Base-by-base conservation (phyloP, 1,140 invertebrate species). In the Penaeus vannamei region DNA sequence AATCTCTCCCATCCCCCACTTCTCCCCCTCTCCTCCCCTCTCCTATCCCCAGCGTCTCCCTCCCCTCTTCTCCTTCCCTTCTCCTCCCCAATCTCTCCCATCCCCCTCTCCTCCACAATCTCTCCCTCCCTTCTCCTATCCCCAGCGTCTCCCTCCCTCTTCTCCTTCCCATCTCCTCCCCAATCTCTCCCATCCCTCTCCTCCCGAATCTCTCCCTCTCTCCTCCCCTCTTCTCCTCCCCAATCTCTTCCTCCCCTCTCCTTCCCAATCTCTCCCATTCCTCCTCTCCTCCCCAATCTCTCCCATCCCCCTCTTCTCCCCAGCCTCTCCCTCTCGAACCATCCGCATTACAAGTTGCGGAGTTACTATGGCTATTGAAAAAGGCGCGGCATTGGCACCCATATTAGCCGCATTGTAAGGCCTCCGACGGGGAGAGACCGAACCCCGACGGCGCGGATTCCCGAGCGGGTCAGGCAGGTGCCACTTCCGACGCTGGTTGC, bases 91-190 rank as follows among this genome's bases (percentile, higher is more conserved):
- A 22, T 12, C 23, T 19, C n/a, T 1, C 59, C 42, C 23, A 32
- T 59, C 42, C 59, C 80, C 14, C 80, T n/a, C 80, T 60, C 81
- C n/a, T 53, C n/a, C 46, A 59, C n/a, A 59, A 8, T 83, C 81
- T 83, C 46, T 59, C 46, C 59, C 81, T 59, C 62, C 26, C n/a
- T 36, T 66, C 19, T 59, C 46, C 59, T 42, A 23, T 53, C 59
- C 81, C 59, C 62, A 12, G 4, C 42, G 36, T 32, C 66, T 85
- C 66, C 17, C 62, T 22, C 66, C 29, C 84, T 23, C 62, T 53
- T 23, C 72, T 42, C 26, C 42, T 53, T 14, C 7, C 19, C n/a
- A 62, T 46, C 66, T 23, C 32, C 26, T 29, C 29, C n/a, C 42
- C n/a, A 22, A 4, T 19, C 42, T 23, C 36, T 59, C 32, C 17